Evolutionary conservation across 2,888 invertebrate species (phyloP).

Genomic region (Catocala nupta): DNA sequence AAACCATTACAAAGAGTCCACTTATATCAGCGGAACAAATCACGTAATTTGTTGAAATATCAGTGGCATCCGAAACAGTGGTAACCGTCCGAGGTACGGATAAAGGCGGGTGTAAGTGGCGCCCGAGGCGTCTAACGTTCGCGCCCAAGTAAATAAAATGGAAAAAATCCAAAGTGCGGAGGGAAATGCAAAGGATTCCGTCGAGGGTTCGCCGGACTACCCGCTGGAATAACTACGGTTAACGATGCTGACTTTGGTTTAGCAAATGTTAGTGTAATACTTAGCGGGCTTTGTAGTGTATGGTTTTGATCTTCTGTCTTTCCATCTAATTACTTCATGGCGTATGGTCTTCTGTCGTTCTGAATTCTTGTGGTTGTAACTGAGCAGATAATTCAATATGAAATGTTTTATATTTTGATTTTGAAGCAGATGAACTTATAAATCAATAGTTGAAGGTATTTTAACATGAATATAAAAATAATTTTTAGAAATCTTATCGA

Average conservation of each 20-base stretch:
- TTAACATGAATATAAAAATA: no score
- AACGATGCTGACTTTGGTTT: conserved; percentile 21
- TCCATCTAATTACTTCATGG: no score
- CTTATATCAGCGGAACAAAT: conserved; percentile 28
- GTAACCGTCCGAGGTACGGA: conserved; percentile 55
- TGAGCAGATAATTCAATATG: no score
- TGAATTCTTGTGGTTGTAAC: no score
- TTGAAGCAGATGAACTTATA: no score
- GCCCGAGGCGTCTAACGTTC: conserved; percentile 72
- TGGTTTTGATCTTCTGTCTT: no score
- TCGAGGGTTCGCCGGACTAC: conserved; percentile 54
- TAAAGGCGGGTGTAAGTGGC: conserved; percentile 71
- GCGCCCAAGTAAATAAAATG: conserved; percentile 66
- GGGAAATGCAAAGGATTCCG: conserved; percentile 71
- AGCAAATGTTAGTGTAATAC: neutral
- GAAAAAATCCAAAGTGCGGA: conserved; percentile 68
- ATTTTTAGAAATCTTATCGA: no score
- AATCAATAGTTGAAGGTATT: no score
- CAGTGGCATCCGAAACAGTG: conserved; percentile 55
- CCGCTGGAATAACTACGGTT: conserved; percentile 31
- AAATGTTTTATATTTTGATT: no score
- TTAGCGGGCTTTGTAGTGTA: neutral
- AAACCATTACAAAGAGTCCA: neutral
- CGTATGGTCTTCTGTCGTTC: no score
- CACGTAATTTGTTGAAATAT: conserved; percentile 48